Conservation (phyloP, 2,888 invertebrate genomes). For the Idaea aversata region DNA sequence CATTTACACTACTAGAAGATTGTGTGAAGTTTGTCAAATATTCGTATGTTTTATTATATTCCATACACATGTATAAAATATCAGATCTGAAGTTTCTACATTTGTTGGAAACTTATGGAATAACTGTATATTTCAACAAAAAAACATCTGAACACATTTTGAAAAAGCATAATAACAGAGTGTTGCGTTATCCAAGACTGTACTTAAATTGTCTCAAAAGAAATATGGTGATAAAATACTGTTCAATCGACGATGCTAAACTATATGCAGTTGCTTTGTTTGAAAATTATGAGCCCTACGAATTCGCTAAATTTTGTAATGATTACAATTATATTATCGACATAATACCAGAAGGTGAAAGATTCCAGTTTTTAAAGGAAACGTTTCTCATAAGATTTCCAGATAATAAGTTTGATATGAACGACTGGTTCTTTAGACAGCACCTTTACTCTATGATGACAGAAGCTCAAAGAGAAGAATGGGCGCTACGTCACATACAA, state of each 20-base stretch:
- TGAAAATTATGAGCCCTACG: constrained; percentile 29
- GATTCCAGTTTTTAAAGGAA: constrained; percentile 42
- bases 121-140: constrained; percentile 30
- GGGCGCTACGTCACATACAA: constrained; percentile 51
- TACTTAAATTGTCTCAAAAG: constrained; percentile 42
- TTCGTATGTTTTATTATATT: no score
- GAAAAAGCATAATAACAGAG: constrained; percentile 48
- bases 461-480: constrained; percentile 43
- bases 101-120: constrained; percentile 42
- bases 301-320: constrained; percentile 39
- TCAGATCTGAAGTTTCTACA: constrained; percentile 45
- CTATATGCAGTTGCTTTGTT: constrained; percentile 32
- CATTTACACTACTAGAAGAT: no score
- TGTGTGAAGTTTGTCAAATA: no score
- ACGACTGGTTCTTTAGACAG: constrained; percentile 34
- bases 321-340: constrained; percentile 38
- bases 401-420: constrained; percentile 43
- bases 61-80: constrained; percentile 22
- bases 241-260: constrained; percentile 45
- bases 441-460: constrained; percentile 43
- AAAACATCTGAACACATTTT: constrained; percentile 44
- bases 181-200: constrained; percentile 38
- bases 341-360: constrained; percentile 36
- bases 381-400: constrained; percentile 45
- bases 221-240: constrained; percentile 35